Evolutionary conservation across 2,113 vertebrate species (phyloP).

Genomic region (Thymallus thymallus): DNA sequence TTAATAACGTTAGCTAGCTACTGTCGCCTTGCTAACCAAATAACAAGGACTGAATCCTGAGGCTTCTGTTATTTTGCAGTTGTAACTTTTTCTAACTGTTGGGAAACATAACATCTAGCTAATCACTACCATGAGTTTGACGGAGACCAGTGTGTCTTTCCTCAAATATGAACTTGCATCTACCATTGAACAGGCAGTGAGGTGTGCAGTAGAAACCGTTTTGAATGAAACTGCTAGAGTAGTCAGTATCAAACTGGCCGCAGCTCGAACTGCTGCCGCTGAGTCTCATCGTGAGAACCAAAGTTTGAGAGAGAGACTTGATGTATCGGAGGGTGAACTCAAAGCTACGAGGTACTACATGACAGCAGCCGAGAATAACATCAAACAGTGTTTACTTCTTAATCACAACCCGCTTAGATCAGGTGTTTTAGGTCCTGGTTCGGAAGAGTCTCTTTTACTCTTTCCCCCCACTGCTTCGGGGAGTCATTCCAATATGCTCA

Average conservation of each 20-base stretch:
- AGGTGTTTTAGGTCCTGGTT: not conserved
- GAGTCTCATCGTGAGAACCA: conserved; percentile 55
- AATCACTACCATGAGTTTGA: conserved; percentile 30
- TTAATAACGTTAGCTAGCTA: not conserved
- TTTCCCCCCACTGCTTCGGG: conserved; percentile 9
- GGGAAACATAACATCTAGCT: not conserved
- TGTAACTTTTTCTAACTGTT: not conserved
- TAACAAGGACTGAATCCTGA: not conserved
- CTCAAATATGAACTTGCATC: conserved; percentile 56
- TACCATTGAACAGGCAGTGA: conserved; percentile 58
- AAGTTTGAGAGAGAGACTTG: conserved; percentile 49
- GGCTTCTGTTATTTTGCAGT: not conserved
- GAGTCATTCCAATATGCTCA: not conserved
- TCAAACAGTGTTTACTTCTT: conserved; percentile 54
- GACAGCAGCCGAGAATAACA: conserved; percentile 59
- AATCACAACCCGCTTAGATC: conserved; percentile 33
- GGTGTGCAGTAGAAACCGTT: conserved; percentile 55
- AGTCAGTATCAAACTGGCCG: conserved; percentile 43
- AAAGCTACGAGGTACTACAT: conserved; percentile 59
- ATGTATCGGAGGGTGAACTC: conserved; percentile 53
- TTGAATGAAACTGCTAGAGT: conserved; percentile 50
- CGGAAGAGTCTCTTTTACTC: conserved; percentile 15
- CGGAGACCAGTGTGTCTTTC: conserved; percentile 48
- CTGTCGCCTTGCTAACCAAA: not conserved
- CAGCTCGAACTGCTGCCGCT: conserved; percentile 49